Evolutionary conservation across 2,888 invertebrate genomes (phyloP), one percentile per base, ranked within the genome.

Genomic region (Cephus rjabovi): DNA sequence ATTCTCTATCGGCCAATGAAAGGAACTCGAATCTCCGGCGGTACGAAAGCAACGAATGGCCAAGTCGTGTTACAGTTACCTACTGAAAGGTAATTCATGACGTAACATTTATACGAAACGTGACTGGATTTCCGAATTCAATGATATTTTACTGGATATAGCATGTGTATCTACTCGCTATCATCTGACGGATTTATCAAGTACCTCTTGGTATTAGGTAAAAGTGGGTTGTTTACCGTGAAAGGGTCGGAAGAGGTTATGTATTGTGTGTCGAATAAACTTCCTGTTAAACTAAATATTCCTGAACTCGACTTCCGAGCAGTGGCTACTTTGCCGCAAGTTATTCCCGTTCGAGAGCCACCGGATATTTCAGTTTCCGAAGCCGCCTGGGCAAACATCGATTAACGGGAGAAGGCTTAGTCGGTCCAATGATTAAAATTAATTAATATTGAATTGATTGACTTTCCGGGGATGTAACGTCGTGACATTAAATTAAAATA

Each of bases 11-110:
- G 2, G 23, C 56, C 56, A 56, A 56, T 23, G 56, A 56, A 56
- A 56, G 56, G 56, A 9, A 23, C 56, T 23, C 56, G 56, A 23
- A 56, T 56, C 56, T 23, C 2, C 56, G 56, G 23, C 56, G 9
- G 56, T 56, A 56, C 15, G 56, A 23, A 23, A 56, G 56, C 56
- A 56, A 56, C 56, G 56, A 56, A 56, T 56, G 56, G 56, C 56
- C 56, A 23, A 56, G 23, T 23, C 56, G 23, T 56, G 56, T 56
- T 56, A 56, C 56, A 56, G 56, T 56, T 56, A 56, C 56, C 56
- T 56, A 56, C 56, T 56, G 56, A 23, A 56, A 56, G 9, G 56
- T 56, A 71, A 71, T 71, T 71, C 71, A 71, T 71, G 71, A 71
- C 71, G 71, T 34, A 34, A 71, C 34, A 71, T 56, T 56, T 56